Percentiles rank a stretch among this genome's conserved stretches.
Conservation (phyloP, 2,797 vertebrate genomes). For the Clamator glandarius region DNA sequence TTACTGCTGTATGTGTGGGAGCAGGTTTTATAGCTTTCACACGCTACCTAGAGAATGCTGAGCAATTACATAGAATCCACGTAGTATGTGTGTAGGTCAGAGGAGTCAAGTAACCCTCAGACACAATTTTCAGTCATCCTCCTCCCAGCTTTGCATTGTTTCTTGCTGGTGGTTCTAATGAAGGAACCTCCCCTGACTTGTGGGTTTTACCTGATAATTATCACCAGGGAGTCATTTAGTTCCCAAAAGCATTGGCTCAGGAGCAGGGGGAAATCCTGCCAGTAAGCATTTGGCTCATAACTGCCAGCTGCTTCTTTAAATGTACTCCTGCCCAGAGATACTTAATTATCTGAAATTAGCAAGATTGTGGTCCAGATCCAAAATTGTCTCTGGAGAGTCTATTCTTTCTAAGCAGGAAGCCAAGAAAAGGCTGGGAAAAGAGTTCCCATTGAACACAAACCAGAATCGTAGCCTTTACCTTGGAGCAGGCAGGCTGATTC, state of each 20-base stretch:
- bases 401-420: constrained; percentile 57
- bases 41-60: neutral
- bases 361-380: constrained; percentile 6
- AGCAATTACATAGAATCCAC: neutral
- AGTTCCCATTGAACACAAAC: neutral
- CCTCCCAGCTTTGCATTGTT: constrained; percentile 33
- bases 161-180: neutral
- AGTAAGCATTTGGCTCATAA: constrained; percentile 58
- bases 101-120: neutral
- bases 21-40: constrained; percentile 17
- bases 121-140: neutral
- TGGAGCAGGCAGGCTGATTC: constrained; percentile 26
- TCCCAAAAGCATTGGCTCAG: constrained; percentile 50
- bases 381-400: constrained; percentile 47
- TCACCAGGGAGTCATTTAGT: constrained; percentile 40
- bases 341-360: constrained; percentile 47
- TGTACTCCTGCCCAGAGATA: constrained; percentile 58
- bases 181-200: constrained; percentile 34
- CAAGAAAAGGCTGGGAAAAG: constrained; percentile 22
- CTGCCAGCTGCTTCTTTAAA: constrained; percentile 57
- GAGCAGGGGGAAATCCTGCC: constrained; percentile 66
- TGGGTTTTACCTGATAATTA: constrained; percentile 45
- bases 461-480: neutral
- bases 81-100: neutral
- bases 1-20: constrained; percentile 3